Base-by-base conservation (phyloP, 53 echinoderm and acorn worm genomes). In the Antedon mediterranea region DNA sequence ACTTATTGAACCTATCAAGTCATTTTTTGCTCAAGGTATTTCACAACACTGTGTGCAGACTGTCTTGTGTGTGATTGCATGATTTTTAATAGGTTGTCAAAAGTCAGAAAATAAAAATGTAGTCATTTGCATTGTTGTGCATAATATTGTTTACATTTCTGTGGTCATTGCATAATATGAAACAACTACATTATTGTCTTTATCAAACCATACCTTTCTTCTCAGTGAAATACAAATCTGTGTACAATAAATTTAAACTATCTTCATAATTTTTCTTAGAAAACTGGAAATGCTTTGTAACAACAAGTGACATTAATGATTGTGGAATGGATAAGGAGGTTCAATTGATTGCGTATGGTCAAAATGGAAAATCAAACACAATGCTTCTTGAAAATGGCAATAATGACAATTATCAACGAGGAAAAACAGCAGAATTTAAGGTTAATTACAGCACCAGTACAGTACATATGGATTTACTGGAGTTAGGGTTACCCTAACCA, bases 391-490 rank as follows among this genome's bases (percentile, higher is more conserved):
- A 79, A 43, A 83, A 87, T 80, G 83, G 83, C 72, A 31, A 83
- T 43, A 76, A 72, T 31, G 87, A 79, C 30, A 87, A 82, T 75
- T 87, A 83, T 79, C 33, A 75, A 23, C 77, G 80, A 3, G 87
- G 80, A 41, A 87, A 87, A 73, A 79, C 4, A 31, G 83, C 82
- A 43, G 87, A 83, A 34, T 87, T 87, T 83, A 83, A 83, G 75
- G 87, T 87, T 43, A 81, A 74, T 81, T 76, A n/a, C n/a, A n/a
- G n/a, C n/a, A 11, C 11, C 11, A 37, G 37, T 11, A 37, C 37
- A 37, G 37, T 37, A 11, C 4, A 4, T 37, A 11, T 37, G 37
- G 37, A 11, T 37, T 72, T 31, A 74, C 33, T 29, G 0, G 0
- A 71, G 31, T 79, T 20, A 79, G 31, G 23, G 6, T 30, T 29